A percentile compares a stretch with the other conserved stretches of the same genome.
Conservation (phyloP, 2,888 invertebrate species). For the Gerris lacustris region DNA sequence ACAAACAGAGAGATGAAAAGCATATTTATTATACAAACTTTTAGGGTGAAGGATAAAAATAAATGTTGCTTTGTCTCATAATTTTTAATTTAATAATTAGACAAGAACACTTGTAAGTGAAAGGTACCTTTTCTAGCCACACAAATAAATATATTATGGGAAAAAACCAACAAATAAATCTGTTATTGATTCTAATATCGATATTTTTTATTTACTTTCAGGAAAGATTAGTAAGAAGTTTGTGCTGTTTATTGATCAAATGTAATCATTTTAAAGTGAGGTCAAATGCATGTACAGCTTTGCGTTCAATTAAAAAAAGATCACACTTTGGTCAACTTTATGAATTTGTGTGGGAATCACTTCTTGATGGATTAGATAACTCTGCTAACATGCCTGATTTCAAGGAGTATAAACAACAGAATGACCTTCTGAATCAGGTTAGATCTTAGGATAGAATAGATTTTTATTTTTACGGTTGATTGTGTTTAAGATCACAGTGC, state of each 20-base stretch:
- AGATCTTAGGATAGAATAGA: neutral
- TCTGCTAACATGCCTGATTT: constrained; percentile 67
- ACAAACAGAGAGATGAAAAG: no score
- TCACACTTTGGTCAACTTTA: constrained; percentile 51
- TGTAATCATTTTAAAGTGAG: constrained; percentile 81
- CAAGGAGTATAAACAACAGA: constrained; percentile 73
- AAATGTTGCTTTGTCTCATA: no score
- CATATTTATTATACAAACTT: no score
- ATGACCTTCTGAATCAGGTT: constrained; percentile 68
- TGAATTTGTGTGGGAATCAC: constrained; percentile 52
- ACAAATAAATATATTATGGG: no score
- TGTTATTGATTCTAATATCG: no score
- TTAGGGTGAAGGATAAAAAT: no score
- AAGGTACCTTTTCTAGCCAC: no score
- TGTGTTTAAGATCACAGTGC: no score
- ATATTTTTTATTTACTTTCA: constrained; percentile 33
- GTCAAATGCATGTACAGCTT: constrained; percentile 68
- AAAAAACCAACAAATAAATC: no score
- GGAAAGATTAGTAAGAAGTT: constrained; percentile 50
- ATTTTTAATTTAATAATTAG: no score
- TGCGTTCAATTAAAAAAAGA: constrained; percentile 51
- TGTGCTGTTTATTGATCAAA: constrained; percentile 53
- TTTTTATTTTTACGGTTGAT: neutral
- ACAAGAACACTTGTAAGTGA: no score
- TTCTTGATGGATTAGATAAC: constrained; percentile 62